phyloP scores from a whole-genome alignment of 2,113 vertebrate genomes.

The Heterotis niloticus region DNA sequence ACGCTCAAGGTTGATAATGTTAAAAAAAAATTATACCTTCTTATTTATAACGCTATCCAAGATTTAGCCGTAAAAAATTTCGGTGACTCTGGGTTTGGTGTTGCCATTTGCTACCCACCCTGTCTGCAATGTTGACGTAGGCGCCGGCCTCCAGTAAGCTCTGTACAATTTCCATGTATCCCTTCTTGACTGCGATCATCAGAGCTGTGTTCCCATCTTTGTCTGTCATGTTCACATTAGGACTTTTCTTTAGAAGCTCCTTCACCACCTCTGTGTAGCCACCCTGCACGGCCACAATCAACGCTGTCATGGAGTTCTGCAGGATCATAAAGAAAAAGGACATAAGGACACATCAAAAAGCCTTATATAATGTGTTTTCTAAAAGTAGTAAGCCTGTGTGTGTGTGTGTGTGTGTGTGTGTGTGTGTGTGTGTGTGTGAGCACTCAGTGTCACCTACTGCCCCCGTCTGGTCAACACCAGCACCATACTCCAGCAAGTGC shows the following conservation, averaged over 20 bases:
- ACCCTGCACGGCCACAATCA: conserved; percentile 90
- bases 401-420: no score
- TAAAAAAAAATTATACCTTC: no score
- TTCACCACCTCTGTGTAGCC: conserved; percentile 91
- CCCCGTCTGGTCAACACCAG: conserved; percentile 96
- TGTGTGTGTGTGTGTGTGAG: neutral
- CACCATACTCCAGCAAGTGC: conserved; percentile 86
- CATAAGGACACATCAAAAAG: no score
- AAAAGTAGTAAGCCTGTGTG: neutral
- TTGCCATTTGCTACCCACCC: conserved; percentile 63
- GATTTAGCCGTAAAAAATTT: no score
- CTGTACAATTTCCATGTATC: conserved; percentile 91
- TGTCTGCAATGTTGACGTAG: conserved; percentile 93
- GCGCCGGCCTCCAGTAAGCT: conserved; percentile 93
- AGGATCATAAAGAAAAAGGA: neutral
- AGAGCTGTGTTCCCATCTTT: conserved; percentile 96
- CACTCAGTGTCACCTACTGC: conserved; percentile 67
- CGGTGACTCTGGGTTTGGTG: no score
- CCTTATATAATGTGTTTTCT: neutral
- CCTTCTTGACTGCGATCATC: conserved; percentile 94
- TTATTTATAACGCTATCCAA: no score
- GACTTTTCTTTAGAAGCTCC: conserved; percentile 91
- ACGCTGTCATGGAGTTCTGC: conserved; percentile 96
- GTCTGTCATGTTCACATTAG: conserved; percentile 94
- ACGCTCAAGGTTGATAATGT: no score